These are phyloP conservation scores for Rhinatrema bivittatum DNA, from an alignment of 2,797 vertebrate species.

Conservation along the genomic window DNA sequence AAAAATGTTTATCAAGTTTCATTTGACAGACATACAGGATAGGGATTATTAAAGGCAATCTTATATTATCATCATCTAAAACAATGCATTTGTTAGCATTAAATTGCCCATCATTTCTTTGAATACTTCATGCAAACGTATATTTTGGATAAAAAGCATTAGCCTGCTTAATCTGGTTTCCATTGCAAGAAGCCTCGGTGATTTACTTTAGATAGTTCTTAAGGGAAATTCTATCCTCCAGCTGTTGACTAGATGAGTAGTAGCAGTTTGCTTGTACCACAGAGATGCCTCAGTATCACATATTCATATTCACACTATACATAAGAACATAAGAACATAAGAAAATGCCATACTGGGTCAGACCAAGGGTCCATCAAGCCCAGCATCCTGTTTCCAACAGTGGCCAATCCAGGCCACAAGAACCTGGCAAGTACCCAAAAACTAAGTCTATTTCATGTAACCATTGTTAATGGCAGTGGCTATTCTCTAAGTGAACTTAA, in stretches of 20 bases:
- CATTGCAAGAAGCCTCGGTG: constrained; percentile 4
- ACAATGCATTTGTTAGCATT: not conserved
- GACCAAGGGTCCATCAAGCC: too few relatives aligned
- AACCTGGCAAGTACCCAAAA: too few relatives aligned
- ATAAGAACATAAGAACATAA: too few relatives aligned
- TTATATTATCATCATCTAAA: constrained; percentile 1
- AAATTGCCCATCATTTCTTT: not conserved
- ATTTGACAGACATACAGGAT: not conserved
- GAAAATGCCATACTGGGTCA: too few relatives aligned
- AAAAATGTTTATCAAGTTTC: not conserved
- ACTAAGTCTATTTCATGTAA: too few relatives aligned
- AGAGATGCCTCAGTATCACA: too few relatives aligned
- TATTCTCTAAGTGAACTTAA: too few relatives aligned
- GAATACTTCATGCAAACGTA: not conserved
- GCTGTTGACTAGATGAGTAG: not conserved
- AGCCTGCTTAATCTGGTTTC: not conserved
- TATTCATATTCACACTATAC: too few relatives aligned
- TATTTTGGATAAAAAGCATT: not conserved
- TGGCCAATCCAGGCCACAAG: too few relatives aligned
- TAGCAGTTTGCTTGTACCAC: not conserved
- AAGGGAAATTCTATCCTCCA: not conserved
- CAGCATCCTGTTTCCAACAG: too few relatives aligned
- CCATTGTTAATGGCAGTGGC: too few relatives aligned
- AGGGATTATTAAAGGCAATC: not conserved
- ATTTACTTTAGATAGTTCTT: not conserved